A percentile compares a stretch with the other conserved stretches of the same genome.
Evolutionary conservation across 2,888 invertebrate genomes (phyloP).

Genomic region (Carterocephalus palaemon): DNA sequence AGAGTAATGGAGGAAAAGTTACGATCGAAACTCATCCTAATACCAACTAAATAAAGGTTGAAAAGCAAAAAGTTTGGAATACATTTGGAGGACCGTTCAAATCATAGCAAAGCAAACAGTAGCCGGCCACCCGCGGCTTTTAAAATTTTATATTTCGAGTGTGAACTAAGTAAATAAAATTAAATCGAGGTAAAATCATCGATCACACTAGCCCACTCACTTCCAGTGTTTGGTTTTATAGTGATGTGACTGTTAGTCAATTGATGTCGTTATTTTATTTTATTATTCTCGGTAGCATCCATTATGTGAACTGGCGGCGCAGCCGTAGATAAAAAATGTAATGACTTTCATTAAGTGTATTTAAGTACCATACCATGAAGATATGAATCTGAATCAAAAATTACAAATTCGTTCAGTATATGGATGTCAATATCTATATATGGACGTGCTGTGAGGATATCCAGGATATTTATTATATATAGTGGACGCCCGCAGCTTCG

Average conservation of each 20-base stretch:
- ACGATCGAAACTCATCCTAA: background rate
- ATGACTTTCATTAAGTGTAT: too few relatives aligned
- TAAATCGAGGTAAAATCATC: constrained; percentile 60
- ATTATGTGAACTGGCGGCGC: too few relatives aligned
- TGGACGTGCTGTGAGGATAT: too few relatives aligned
- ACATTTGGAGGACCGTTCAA: constrained; percentile 45
- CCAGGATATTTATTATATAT: too few relatives aligned
- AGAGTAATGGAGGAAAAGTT: background rate
- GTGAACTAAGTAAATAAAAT: constrained; percentile 69
- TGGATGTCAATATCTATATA: too few relatives aligned
- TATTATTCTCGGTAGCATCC: too few relatives aligned
- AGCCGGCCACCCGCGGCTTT: constrained; percentile 68
- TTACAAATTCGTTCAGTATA: too few relatives aligned
- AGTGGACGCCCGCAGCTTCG: too few relatives aligned
- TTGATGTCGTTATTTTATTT: constrained; percentile 1
- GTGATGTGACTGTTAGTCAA: constrained; percentile 34
- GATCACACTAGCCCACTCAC: constrained; percentile 55
- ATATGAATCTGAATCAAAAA: too few relatives aligned
- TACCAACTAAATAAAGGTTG: background rate
- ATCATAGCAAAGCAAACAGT: constrained; percentile 68
- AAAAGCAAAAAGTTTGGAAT: background rate
- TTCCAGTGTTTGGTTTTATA: constrained; percentile 49
- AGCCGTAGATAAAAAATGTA: too few relatives aligned
- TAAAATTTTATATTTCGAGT: constrained; percentile 59
- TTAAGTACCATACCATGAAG: too few relatives aligned